These are phyloP conservation scores for Mustelus asterias DNA, from an alignment of 2,113 vertebrate species.

Conservation along the genomic window DNA sequence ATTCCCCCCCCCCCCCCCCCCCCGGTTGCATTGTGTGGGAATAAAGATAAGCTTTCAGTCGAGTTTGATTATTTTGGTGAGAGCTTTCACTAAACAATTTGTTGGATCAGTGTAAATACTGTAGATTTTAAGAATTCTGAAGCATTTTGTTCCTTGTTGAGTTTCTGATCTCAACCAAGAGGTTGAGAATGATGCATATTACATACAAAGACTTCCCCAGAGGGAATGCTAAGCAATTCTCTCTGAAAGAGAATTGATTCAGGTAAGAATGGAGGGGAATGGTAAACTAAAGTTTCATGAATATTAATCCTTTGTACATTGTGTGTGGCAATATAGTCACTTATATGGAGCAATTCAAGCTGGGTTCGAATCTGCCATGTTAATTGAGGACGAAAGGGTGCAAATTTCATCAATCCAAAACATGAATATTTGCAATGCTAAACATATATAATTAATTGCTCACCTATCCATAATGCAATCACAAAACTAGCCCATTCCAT, in stretches of 20 bases:
- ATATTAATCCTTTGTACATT: not conserved
- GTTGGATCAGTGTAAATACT: not conserved
- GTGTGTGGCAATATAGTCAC: not conserved
- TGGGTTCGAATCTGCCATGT: not conserved
- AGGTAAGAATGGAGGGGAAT: not conserved
- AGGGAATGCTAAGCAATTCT: not conserved
- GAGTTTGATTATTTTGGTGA: not conserved
- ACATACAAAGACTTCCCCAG: not conserved
- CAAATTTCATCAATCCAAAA: not conserved
- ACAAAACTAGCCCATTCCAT: not conserved
- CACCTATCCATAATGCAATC: not conserved
- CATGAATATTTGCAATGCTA: not conserved
- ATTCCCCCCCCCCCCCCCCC: not conserved
- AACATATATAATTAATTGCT: not conserved
- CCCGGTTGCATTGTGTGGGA: not conserved
- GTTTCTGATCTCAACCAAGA: not conserved
- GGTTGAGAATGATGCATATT: not conserved
- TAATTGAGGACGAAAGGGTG: not conserved
- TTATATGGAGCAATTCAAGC: not conserved
- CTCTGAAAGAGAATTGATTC: not conserved
- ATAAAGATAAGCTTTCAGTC: not conserved
- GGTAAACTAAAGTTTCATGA: not conserved
- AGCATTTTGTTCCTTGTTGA: not conserved
- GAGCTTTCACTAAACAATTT: not conserved
- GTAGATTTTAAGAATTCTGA: not conserved